Evolutionary conservation across 2,888 invertebrate species (phyloP), one percentile per base, ranked within the genome.

Genomic region (Polylopha cassiicola): DNA sequence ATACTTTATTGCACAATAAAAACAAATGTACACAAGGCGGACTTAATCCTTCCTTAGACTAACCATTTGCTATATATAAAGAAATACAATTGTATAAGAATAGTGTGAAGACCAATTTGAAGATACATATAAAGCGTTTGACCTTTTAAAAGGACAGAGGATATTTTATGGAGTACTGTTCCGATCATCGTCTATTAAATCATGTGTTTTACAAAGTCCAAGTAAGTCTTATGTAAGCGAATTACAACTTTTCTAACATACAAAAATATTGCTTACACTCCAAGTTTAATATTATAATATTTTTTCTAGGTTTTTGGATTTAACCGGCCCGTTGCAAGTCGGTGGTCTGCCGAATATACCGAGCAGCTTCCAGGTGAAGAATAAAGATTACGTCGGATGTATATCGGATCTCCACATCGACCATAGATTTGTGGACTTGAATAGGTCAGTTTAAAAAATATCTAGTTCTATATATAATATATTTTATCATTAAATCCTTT

Each of bases 301-400:
- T 50, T 71, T 31, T 39, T 29, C 31, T 46, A 86, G 97, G 41
- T 96, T 97, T 64, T 77, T 99, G 18, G 98, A 99, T 69, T 81
- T 99, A 20, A 98, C 98, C 0, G 96, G 96, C 0, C 97, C 97
- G 67, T 73, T 97, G 13, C 96, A 97, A 73, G 80, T 99, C 4
- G 98, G 98, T 0, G 98, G 98, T 0, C 81, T 98, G 1, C 97
- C 98, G 0, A 88, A 91, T 32, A 89, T 95, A 18, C 93, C 94
- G 0, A 91, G 89, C 10, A 91, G 89, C 54, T 94, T 93, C 51
- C 94, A 93, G 61, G 90, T 93, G 0, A 88, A 90, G 47, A 92
- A 92, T 61, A 91, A 91, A 43, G 92, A 96, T 63, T 98, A 92
- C 65, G 87, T 92, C 0, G 98, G 98, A 0, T 99, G 98, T 73